Conservation (phyloP, 2,113 vertebrate species). For the Oreotrochilus melanogaster region DNA sequence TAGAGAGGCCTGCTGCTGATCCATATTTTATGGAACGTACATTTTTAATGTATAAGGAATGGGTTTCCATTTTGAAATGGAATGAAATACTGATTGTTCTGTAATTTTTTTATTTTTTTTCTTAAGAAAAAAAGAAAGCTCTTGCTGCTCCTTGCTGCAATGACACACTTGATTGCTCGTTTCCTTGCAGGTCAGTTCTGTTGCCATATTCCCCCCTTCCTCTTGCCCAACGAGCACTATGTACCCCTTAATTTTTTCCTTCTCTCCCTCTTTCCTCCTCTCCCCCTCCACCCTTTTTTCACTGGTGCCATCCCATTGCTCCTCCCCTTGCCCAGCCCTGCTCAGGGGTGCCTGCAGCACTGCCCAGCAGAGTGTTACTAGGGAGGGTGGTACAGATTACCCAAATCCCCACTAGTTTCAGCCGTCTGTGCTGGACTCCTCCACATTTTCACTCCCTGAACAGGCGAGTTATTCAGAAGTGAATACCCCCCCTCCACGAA, state of each 20-base stretch:
- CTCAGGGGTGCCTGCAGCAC: not conserved
- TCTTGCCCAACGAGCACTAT: not conserved
- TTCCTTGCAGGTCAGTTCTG: not conserved
- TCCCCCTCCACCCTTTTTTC: not conserved
- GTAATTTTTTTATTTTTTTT: not conserved
- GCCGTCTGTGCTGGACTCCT: not conserved
- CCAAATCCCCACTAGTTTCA: not conserved
- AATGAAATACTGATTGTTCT: constrained; percentile 61
- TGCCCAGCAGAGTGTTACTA: not conserved
- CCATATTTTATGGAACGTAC: constrained; percentile 72
- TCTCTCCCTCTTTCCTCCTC: not conserved
- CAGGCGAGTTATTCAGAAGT: not conserved
- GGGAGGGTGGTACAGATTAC: not conserved
- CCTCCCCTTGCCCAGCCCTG: not conserved
- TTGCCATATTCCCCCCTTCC: not conserved
- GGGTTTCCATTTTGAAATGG: constrained; percentile 58
- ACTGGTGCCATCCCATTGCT: not conserved
- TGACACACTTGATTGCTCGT: not conserved
- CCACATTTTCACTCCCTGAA: not conserved
- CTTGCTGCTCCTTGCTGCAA: not conserved
- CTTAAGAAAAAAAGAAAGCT: not conserved
- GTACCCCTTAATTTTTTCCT: not conserved
- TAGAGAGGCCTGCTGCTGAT: constrained; percentile 62
- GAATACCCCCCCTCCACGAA: not conserved
- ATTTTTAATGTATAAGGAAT: constrained; percentile 77